Conservation (phyloP, 2,113 vertebrate species). For the Gymnocephalus cernua region DNA sequence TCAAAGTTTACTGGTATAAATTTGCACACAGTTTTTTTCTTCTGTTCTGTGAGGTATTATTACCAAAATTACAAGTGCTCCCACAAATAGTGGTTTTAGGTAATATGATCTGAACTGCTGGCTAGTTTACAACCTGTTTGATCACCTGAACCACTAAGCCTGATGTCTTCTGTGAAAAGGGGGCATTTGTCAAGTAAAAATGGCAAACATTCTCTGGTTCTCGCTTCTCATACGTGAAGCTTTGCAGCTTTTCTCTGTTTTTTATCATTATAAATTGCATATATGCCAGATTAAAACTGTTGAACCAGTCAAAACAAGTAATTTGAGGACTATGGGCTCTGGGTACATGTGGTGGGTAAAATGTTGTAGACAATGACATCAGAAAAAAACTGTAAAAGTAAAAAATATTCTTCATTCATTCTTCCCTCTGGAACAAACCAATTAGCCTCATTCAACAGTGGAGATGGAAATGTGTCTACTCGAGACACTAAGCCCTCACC, state of each 20-base stretch:
- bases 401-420: not conserved
- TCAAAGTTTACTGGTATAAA: not conserved
- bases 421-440: constrained; percentile 8
- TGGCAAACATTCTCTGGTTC: not conserved
- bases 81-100: too few species aligned
- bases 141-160: not conserved
- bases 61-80: not conserved
- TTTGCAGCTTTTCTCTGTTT: not conserved
- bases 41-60: not conserved
- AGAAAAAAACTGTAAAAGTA: not conserved
- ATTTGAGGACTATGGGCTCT: not conserved
- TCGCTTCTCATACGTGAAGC: not conserved
- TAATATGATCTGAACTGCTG: not conserved
- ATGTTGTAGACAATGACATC: not conserved
- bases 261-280: too few species aligned
- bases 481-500: constrained; percentile 19
- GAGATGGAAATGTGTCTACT: constrained; percentile 8
- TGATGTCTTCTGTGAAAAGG: not conserved
- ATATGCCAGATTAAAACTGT: not conserved
- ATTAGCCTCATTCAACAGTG: not conserved
- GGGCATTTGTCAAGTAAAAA: not conserved
- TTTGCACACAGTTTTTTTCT: not conserved
- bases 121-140: not conserved
- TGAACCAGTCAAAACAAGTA: not conserved
- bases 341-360: not conserved